phyloP scores from a whole-genome alignment of 2,888 invertebrate species.

The Bombylius discolor region DNA sequence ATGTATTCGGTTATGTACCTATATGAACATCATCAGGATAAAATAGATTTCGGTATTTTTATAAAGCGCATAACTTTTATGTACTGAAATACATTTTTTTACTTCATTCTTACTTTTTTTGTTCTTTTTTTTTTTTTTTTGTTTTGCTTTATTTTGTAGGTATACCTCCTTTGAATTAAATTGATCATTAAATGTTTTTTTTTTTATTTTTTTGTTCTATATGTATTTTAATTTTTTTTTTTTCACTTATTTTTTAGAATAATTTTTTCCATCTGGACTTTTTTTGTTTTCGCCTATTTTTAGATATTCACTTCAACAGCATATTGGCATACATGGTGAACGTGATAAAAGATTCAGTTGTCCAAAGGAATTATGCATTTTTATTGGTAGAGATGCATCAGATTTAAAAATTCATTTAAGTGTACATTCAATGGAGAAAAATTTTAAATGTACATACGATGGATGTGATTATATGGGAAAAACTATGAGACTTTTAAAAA shows the following conservation, averaged over 20 bases:
- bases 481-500: conserved; percentile 38
- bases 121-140: too few relatives aligned
- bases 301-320: conserved; percentile 47
- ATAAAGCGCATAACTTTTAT: too few relatives aligned
- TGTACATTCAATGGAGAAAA: conserved; percentile 41
- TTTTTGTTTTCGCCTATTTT: conserved; percentile 9
- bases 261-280: too few relatives aligned
- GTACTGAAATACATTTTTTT: too few relatives aligned
- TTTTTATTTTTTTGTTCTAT: neutral
- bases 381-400: conserved; percentile 41
- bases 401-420: conserved; percentile 43
- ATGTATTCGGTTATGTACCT: too few relatives aligned
- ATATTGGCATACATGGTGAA: conserved; percentile 41
- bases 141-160: too few relatives aligned
- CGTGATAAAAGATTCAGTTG: conserved; percentile 38
- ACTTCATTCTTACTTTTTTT: neutral
- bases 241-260: too few relatives aligned
- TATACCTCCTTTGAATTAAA: too few relatives aligned
- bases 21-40: too few relatives aligned
- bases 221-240: too few relatives aligned
- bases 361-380: conserved; percentile 42
- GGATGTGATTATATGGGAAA: conserved; percentile 43
- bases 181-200: neutral
- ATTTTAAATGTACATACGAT: conserved; percentile 36
- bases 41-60: too few relatives aligned